Evolutionary conservation across 2,797 vertebrate genomes (phyloP).

Genomic region (Lophius americanus): DNA sequence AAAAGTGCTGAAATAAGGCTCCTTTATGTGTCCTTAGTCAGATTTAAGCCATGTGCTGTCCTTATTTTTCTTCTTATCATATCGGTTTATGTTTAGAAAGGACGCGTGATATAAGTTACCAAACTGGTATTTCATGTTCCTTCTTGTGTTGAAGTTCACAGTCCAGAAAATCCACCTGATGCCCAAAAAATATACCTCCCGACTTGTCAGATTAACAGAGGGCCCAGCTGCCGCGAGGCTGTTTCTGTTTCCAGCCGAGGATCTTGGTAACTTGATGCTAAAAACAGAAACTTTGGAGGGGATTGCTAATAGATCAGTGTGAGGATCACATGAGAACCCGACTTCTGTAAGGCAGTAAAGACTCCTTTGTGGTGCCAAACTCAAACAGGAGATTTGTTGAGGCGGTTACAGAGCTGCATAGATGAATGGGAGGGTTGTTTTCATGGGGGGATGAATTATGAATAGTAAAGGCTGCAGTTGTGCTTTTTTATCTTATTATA

Average conservation of each 20-base stretch:
- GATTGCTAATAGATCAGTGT: conserved; percentile 42
- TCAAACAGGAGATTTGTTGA: conserved; percentile 19
- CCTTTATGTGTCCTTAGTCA: conserved; percentile 56
- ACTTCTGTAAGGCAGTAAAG: conserved; percentile 33
- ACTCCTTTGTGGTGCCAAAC: conserved; percentile 34
- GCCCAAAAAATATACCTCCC: conserved; percentile 44
- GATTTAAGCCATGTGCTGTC: conserved; percentile 46
- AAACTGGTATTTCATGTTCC: conserved; percentile 62
- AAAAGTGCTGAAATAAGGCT: conserved; percentile 68
- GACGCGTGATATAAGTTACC: conserved; percentile 55
- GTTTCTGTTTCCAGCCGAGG: conserved; percentile 39
- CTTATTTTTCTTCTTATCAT: conserved; percentile 66
- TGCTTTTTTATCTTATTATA: conserved; percentile 11
- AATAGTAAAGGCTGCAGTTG: conserved; percentile 3
- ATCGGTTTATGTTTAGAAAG: conserved; percentile 48
- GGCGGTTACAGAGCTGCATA: conserved; percentile 19
- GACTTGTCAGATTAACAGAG: conserved; percentile 40
- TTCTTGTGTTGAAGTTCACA: conserved; percentile 59
- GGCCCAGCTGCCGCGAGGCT: conserved; percentile 46
- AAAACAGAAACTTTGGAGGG: conserved; percentile 49
- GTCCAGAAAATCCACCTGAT: conserved; percentile 56
- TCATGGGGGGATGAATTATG: conserved; percentile 9
- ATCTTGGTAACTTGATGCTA: conserved; percentile 43
- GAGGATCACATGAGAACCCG: conserved; percentile 40
- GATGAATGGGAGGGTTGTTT: conserved; percentile 42